Base-by-base conservation (phyloP, 2,113 vertebrate species). In the Calidris pygmaea region DNA sequence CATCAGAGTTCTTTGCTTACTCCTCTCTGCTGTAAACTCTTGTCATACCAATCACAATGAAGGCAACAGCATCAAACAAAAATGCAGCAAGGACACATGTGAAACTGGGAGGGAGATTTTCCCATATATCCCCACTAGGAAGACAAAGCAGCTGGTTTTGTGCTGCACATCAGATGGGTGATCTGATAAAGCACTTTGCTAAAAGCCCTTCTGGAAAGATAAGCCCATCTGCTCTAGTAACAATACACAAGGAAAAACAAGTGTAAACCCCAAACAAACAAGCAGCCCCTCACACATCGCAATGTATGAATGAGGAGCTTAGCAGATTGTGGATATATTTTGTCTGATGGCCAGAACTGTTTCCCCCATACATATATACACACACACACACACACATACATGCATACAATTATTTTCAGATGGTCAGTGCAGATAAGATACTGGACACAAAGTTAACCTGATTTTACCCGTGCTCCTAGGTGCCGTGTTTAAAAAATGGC, bases 171-270 rank as follows among this genome's bases (percentile, higher is more conserved):
- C 87, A 91, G 82, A 80, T 82, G 80, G 53, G 65, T 78, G 60
- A 92, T 91, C 89, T 97, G 96, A 96, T 93, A 93, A 96, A 87
- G 59, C 12, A 48, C 35, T 92, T 95, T 87, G 53, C 96, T 87
- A 43, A 92, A 93, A 93, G 84, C 45, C 62, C 73, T 89, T 78
- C 89, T 93, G 90, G 29, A 87, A 91, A 96, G 91, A 94, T 89
- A 96, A 95, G 70, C 63, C 95, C 92, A 95, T 93, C 95, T 95
- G 94, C 89, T 96, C 48, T 27, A 37, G 48, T 48, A 96, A 97
- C 95, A 96, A 97, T 91, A 76, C 66, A 34, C 29, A 68, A 74
- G 72, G 53, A 79, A 94, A 94, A 96, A 19, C 77, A 95, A 93
- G 81, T 3, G 0, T 66, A 85, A 91, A 55, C 32, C 26, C 47